Evolutionary conservation across 2,113 vertebrate genomes (phyloP), one percentile per base, ranked within the genome.

Genomic region (Gadus chalcogrammus): DNA sequence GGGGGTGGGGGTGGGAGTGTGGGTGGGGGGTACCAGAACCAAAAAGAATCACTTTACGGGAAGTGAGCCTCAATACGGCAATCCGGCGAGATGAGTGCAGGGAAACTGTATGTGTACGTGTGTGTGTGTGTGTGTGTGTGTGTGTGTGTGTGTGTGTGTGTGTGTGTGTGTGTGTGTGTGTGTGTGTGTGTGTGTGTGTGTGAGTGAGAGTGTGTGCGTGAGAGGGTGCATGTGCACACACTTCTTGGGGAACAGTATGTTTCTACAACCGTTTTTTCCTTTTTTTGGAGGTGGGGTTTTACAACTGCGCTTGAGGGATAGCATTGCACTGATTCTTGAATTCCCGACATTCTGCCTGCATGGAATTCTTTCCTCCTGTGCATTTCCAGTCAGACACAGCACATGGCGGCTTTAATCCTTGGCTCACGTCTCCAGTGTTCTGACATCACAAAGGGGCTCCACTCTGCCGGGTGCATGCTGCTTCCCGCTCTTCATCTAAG

Each of bases 381-480:
- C 75, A 73, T 88, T 91, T 91, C 87, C 70, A 59, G 70, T 53
- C 70, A 71, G 53, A 88, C 87, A 79, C 31, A 6, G 61, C 55
- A 58, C 77, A 84, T 81, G 84, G 61, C 22, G 7, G 69, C 53
- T 53, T 52, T 63, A 53, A 70, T 70, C 60, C 68, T 60, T 56
- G 38, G 67, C 82, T 81, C 69, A 48, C 75, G 82, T 80, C 70
- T 84, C 81, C 81, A 77, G 52, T 69, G 81, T 79, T 81, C 76
- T 90, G 87, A 91, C 90, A 86, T 88, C 87, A 88, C 68, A 53
- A 68, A 80, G 82, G 84, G 86, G 80, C 85, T 91, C 87, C 87
- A 79, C 81, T 79, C 84, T 70, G 73, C 63, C 74, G 85, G 87
- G 79, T 75, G 81, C 85, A 76, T 86, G 82, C 84, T 72, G 79